phyloP scores from a whole-genome alignment of 2,888 invertebrate species.

The Cetonia aurata region DNA sequence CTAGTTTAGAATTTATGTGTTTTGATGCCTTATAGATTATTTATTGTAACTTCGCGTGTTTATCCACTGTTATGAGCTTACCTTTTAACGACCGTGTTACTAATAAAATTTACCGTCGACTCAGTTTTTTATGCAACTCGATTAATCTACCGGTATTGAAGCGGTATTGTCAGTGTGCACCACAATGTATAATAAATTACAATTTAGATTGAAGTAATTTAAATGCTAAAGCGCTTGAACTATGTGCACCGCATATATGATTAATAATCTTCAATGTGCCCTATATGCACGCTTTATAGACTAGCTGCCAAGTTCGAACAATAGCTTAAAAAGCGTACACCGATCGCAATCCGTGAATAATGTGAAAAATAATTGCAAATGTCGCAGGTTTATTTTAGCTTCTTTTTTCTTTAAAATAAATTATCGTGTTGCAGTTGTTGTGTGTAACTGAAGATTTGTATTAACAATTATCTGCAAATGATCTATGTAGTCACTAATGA shows the following conservation, averaged over 20 bases:
- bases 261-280: constrained; percentile 25
- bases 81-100: constrained; percentile 16
- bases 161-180: constrained; percentile 19
- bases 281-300: background rate
- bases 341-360: constrained; percentile 10
- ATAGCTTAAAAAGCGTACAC: constrained; percentile 16
- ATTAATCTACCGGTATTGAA: constrained; percentile 19
- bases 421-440: too few relatives aligned
- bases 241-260: constrained; percentile 15
- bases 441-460: too few relatives aligned
- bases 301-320: constrained; percentile 17
- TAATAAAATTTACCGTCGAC: constrained; percentile 10
- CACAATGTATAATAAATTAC: constrained; percentile 33
- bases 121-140: constrained; percentile 26
- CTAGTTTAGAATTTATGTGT: constrained; percentile 3
- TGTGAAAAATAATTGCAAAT: constrained; percentile 4
- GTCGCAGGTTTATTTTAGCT: background rate
- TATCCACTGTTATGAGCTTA: background rate
- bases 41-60: background rate
- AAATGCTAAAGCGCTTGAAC: constrained; percentile 20
- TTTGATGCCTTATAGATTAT: background rate
- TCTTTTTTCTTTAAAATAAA: too few relatives aligned
- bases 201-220: constrained; percentile 27
- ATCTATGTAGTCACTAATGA: too few relatives aligned
- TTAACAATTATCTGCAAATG: too few relatives aligned